These are phyloP conservation scores for Galago senegalensis DNA, from an alignment of 2,797 vertebrate species.

Conservation along the genomic window DNA sequence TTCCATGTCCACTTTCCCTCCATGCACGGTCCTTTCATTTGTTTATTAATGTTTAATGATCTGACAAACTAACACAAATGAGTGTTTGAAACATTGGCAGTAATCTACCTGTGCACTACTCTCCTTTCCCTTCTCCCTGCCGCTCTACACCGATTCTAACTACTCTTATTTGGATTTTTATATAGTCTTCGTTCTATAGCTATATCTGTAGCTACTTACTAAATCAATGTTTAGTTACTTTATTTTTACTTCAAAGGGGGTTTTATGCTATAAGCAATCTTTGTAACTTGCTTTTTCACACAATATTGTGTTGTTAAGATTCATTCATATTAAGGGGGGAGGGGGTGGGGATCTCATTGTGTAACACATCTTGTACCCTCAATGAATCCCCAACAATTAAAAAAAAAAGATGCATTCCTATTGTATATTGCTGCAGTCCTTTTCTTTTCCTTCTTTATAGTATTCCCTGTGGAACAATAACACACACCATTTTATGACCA, in stretches of 20 bases:
- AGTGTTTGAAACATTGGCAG: neutral
- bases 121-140: neutral
- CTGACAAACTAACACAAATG: neutral
- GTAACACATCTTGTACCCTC: no score
- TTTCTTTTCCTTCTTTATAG: neutral
- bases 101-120: neutral
- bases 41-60: conserved; percentile 8
- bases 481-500: neutral
- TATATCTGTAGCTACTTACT: neutral
- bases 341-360: no score
- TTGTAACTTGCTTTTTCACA: conserved; percentile 38
- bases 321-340: neutral
- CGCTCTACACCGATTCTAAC: neutral
- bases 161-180: neutral
- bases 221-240: neutral
- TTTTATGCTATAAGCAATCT: conserved; percentile 4
- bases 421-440: neutral
- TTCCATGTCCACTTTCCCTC: neutral
- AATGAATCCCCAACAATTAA: no score
- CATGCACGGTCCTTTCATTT: neutral
- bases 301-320: neutral
- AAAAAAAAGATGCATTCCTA: neutral
- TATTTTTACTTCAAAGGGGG: neutral
- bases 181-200: neutral
- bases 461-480: neutral